Evolutionary conservation across 2,113 vertebrate species (phyloP).

Genomic region (Scomber colias): DNA sequence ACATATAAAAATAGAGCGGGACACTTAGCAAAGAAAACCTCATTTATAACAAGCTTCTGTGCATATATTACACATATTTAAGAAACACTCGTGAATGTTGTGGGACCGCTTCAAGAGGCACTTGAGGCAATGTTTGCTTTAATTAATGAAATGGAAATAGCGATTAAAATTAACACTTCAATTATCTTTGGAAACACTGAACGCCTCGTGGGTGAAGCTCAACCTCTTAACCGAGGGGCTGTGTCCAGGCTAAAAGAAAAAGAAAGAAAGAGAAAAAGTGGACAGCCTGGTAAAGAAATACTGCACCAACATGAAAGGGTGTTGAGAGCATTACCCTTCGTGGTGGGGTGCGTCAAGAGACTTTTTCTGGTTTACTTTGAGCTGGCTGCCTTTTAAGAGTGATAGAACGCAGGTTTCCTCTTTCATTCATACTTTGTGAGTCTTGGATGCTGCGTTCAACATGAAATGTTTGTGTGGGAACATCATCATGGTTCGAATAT

Average conservation of each 20-base stretch:
- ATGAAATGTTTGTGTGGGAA: constrained; percentile 84
- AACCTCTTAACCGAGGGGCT: constrained; percentile 23
- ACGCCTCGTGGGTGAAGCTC: constrained; percentile 32
- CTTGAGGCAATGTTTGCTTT: constrained; percentile 81
- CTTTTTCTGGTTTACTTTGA: constrained; percentile 65
- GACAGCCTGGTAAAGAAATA: constrained; percentile 61
- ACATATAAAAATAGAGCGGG: constrained; percentile 85
- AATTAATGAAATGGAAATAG: constrained; percentile 82
- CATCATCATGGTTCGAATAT: constrained; percentile 75
- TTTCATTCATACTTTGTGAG: constrained; percentile 76
- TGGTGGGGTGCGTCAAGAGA: constrained; percentile 62
- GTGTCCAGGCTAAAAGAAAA: constrained; percentile 23
- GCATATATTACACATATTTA: constrained; percentile 77
- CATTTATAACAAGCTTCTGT: constrained; percentile 80
- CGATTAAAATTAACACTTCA: constrained; percentile 80
- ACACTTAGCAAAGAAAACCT: constrained; percentile 88
- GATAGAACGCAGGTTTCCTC: constrained; percentile 84
- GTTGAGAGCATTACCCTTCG: constrained; percentile 66
- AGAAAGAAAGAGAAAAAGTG: constrained; percentile 7
- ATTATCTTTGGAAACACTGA: constrained; percentile 77
- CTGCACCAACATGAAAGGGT: constrained; percentile 65
- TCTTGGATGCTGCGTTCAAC: constrained; percentile 79
- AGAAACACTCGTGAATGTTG: constrained; percentile 75
- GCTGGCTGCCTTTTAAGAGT: constrained; percentile 70
- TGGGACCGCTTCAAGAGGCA: constrained; percentile 71